Evolutionary conservation across 2,797 vertebrate genomes (phyloP), one percentile per base, ranked within the genome.

Genomic region (Hoplostethus mediterraneus): DNA sequence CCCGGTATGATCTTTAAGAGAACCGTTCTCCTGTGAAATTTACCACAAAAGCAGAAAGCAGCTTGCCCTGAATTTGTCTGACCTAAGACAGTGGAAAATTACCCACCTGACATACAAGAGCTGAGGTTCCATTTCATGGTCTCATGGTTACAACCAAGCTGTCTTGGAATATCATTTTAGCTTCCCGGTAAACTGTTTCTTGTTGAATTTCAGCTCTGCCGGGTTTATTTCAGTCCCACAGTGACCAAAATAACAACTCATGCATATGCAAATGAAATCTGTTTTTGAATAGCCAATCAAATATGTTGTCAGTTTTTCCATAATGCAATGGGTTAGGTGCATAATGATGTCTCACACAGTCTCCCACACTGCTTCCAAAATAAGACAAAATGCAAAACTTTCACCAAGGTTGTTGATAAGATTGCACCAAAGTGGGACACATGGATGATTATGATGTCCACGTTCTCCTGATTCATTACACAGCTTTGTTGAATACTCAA

Each of bases 71-170:
- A 38, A 64, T 72, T 58, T 55, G 13, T 59, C 57, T 25, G 57
- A 61, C 61, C 61, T 49, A 47, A 55, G 51, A 66, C 52, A 17
- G 40, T 54, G 51, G 63, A 66, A 54, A 28, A 54, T 42, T 65
- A 14, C 63, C 53, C 64, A 21, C 42, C 42, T 67, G 72, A 82
- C 73, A 56, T 28, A 63, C 30, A 58, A 42, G 25, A 31, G 13
- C 54, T 14, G 49, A 61, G 63, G 74, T 79, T 85, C 71, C 73
- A 85, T 88, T 87, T 85, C 79, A 82, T 77, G 83, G 56, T 86
- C 55, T 68, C 28, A 14, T 53, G n/a, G 49, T 61, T 49, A 25
- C 48, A 49, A 17, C 51, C 42, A 14, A 57, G 31, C 54, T 25
- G 42, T 65, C 63, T 44, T 13, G 25, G 21, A 54, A 45, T 16